Base-by-base conservation (phyloP, 2,888 invertebrate species). In the Blera fallax region DNA sequence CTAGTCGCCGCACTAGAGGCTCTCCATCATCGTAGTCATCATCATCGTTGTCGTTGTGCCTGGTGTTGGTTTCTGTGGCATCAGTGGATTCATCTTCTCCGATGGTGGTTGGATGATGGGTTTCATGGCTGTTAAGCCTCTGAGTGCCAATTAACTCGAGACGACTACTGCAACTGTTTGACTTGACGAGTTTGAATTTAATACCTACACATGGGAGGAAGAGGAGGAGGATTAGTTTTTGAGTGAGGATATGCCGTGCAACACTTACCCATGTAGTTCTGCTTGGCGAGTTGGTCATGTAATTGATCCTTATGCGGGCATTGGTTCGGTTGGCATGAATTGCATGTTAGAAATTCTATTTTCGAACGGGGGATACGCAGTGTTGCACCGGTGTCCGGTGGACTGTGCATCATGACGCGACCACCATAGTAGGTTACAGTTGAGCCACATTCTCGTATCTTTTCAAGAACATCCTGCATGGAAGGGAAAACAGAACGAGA, bases 401-500 rank as follows among this genome's bases (percentile, higher is more conserved):
- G 85, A 77, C 80, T 81, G 89, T 95, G 95, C 32, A 97, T 93
- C 21, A 97, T 93, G 54, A 97, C 95, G 90, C 95, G 95, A 5
- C 97, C 97, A 1, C 97, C 97, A 90, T 97, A 97, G 90, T 97
- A 98, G 5, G 97, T 97, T 7, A 97, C 95, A 21, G 97, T 96
- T 6, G 97, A 97, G n/a, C 97, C 97, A 90, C 95, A 96, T 89
- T 97, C 97, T 87, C 97, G 94, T 88, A 97, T 97, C 93, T 97
- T 97, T 90, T 95, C 95, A 79, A 98, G 92, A 72, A 97, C 95
- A 90, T 97, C 97, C 88, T 92, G 78, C 16, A 32, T 27, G 54
- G 18, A 92, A 92, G 0, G 92, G 92, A 5, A 89, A 90, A n/a
- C n/a, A n/a, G n/a, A n/a, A n/a, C n/a, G n/a, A n/a, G n/a, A n/a